Conservation (phyloP, 1,140 invertebrate species). For the Tribolium castaneum region DNA sequence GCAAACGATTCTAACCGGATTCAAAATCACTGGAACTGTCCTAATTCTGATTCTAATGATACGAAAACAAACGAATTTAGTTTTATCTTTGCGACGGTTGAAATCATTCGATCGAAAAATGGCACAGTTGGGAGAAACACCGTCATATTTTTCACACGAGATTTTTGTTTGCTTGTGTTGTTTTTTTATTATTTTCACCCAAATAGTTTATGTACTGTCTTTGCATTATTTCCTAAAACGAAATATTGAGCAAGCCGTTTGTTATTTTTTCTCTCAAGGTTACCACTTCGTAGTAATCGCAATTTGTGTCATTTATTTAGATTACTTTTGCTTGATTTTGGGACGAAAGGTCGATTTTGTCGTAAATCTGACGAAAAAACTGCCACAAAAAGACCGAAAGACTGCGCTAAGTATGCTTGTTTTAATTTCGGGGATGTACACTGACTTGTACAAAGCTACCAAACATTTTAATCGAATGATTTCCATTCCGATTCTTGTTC, state of each 20-base stretch:
- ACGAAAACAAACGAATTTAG: background rate
- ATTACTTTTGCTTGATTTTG: background rate
- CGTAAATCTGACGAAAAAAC: background rate
- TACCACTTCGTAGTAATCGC: conserved; percentile 1
- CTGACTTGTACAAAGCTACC: background rate
- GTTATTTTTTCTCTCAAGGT: conserved; percentile 1
- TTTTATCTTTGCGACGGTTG: background rate
- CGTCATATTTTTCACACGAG: background rate
- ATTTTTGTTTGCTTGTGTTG: background rate
- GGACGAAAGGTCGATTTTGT: background rate
- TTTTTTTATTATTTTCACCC: background rate
- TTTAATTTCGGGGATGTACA: background rate
- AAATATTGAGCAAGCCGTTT: background rate
- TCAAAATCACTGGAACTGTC: background rate
- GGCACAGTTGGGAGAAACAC: background rate
- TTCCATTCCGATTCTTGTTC: background rate
- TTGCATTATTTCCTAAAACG: background rate
- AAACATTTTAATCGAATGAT: conserved; percentile 1
- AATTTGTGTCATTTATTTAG: background rate
- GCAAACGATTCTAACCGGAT: background rate
- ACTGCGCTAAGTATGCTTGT: background rate
- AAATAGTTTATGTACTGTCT: background rate
- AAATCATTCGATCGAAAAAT: background rate
- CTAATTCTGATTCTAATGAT: background rate
- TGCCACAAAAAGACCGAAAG: background rate